These are phyloP conservation scores for Monomorium pharaonis DNA, from an alignment of 1,140 invertebrate genomes.

Conservation along the genomic window DNA sequence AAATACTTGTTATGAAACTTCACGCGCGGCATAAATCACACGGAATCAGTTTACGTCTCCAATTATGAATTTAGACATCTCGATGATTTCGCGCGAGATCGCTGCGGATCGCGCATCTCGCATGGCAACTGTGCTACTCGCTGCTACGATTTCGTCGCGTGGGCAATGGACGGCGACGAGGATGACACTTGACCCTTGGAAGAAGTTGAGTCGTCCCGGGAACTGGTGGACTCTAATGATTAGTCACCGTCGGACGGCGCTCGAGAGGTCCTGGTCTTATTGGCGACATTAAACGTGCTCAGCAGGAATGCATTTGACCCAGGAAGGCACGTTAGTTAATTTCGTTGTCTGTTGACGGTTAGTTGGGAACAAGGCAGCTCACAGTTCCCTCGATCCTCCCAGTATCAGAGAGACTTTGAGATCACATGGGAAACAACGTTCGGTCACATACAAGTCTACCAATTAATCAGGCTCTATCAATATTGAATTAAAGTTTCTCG, in stretches of 20 bases:
- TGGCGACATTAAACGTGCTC: slow-evolving; percentile 56
- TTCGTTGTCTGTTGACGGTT: slow-evolving; percentile 25
- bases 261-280: slow-evolving; percentile 65
- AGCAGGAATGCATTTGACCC: slow-evolving; percentile 65
- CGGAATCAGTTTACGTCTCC: neutral
- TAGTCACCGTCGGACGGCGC: slow-evolving; percentile 61
- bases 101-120: neutral
- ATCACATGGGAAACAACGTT: neutral
- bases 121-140: slow-evolving; percentile 20
- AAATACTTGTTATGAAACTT: neutral
- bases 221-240: slow-evolving; percentile 59
- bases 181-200: slow-evolving; percentile 43
- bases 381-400: neutral
- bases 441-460: neutral
- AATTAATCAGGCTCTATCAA: neutral
- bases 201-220: slow-evolving; percentile 47
- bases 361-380: neutral
- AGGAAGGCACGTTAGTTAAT: slow-evolving; percentile 63
- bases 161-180: slow-evolving; percentile 23
- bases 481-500: neutral
- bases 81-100: slow-evolving; percentile 3
- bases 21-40: neutral
- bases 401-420: neutral
- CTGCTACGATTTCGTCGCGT: slow-evolving; percentile 15
- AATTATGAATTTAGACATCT: slow-evolving; percentile 25